A percentile compares a stretch with the other conserved stretches of the same genome.
Evolutionary conservation across 2,888 invertebrate species (phyloP).

Genomic region (Odontocerum albicorne): DNA sequence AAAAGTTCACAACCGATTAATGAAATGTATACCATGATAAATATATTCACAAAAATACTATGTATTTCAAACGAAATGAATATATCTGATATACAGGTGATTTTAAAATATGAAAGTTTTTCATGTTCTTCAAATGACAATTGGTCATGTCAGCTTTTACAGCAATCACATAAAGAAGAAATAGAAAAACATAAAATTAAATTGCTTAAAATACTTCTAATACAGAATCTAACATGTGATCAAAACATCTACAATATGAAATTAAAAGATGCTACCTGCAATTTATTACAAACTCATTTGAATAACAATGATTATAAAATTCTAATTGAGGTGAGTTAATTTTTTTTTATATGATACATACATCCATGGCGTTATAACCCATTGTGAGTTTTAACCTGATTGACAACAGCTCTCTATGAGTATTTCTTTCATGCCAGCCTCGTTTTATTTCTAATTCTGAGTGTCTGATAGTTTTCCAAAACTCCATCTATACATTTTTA

Average conservation of each 20-base stretch:
- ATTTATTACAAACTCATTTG: slow-evolving; percentile 40
- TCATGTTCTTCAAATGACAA: background rate
- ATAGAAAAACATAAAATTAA: slow-evolving; percentile 4
- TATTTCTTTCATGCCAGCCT: too few species aligned
- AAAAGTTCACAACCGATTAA: slow-evolving; percentile 11
- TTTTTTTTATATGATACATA: too few species aligned
- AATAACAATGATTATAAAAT: slow-evolving; percentile 40
- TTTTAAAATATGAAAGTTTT: slow-evolving; percentile 8
- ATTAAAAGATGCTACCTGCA: slow-evolving; percentile 41
- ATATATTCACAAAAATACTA: slow-evolving; percentile 12
- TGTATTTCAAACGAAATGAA: slow-evolving; percentile 11
- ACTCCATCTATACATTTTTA: too few species aligned
- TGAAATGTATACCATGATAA: slow-evolving; percentile 5
- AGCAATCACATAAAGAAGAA: background rate
- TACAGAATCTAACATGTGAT: slow-evolving; percentile 40
- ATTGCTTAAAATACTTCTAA: slow-evolving; percentile 44
- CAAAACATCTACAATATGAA: slow-evolving; percentile 39
- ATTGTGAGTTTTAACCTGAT: too few species aligned
- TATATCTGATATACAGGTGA: slow-evolving; percentile 9
- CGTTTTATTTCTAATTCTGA: too few species aligned
- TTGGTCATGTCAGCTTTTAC: background rate
- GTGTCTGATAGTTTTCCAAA: too few species aligned
- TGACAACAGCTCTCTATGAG: too few species aligned
- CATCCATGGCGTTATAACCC: too few species aligned
- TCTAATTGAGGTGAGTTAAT: slow-evolving; percentile 41